Percentiles rank a stretch among this genome's conserved stretches.
Conservation (phyloP, 2,797 vertebrate species). For the Acipenser transmontanus region DNA sequence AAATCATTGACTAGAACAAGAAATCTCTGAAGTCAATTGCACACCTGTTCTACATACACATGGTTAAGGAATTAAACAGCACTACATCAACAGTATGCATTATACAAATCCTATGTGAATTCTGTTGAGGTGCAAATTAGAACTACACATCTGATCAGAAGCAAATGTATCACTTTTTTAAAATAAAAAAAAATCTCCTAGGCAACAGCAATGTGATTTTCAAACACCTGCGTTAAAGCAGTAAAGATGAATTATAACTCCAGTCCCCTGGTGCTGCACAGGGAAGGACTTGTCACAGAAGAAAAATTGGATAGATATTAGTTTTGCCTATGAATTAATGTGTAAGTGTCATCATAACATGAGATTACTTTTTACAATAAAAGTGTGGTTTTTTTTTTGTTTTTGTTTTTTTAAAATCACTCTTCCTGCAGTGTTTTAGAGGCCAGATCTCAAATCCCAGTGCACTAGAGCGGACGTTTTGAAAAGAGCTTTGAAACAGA, state of each 20-base stretch:
- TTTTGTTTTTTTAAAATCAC: too few relatives aligned
- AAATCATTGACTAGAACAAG: not conserved
- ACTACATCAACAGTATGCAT: constrained; percentile 22
- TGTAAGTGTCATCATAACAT: not conserved
- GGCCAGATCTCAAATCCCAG: too few relatives aligned
- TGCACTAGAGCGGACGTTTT: too few relatives aligned
- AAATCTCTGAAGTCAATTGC: not conserved
- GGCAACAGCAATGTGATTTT: not conserved
- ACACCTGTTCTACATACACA: too few relatives aligned
- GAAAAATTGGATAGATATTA: not conserved
- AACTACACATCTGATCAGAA: constrained; percentile 40
- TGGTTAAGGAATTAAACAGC: not conserved
- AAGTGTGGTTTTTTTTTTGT: too few relatives aligned
- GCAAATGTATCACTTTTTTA: not conserved
- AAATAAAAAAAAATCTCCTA: not conserved
- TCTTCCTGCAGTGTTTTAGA: too few relatives aligned
- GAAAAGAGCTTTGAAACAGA: too few relatives aligned
- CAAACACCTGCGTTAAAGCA: not conserved
- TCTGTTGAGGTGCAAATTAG: constrained; percentile 51
- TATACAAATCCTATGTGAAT: constrained; percentile 31
- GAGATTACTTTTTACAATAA: not conserved
- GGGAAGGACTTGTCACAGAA: not conserved
- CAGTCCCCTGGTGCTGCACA: not conserved
- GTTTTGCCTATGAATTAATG: not conserved
- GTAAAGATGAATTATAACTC: not conserved